Conservation (phyloP, 1,140 invertebrate species). For the Papilio polytes region DNA sequence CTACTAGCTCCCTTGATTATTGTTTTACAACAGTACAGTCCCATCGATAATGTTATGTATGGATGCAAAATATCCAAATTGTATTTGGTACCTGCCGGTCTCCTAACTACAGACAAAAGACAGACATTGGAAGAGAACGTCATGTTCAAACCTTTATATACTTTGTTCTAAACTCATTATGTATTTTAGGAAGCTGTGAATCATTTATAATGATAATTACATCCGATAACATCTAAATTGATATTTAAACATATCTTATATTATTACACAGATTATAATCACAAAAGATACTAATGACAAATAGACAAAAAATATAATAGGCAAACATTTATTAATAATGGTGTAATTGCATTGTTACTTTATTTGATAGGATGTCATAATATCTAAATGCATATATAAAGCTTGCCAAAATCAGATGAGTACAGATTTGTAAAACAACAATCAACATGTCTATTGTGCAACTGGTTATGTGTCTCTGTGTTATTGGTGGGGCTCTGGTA, state of each 20-base stretch:
- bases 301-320: background rate
- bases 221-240: constrained; percentile 28
- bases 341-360: constrained; percentile 7
- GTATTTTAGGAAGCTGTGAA: constrained; percentile 20
- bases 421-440: background rate
- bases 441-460: constrained; percentile 1
- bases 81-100: background rate
- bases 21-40: too few species aligned
- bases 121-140: background rate
- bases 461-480: constrained; percentile 8
- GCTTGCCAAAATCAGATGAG: background rate
- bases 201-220: constrained; percentile 13
- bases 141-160: constrained; percentile 3
- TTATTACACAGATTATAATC: background rate
- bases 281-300: background rate
- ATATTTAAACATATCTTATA: constrained; percentile 17
- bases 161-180: background rate
- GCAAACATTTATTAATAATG: background rate
- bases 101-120: background rate
- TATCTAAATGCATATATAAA: constrained; percentile 16
- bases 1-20: too few species aligned
- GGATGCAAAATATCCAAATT: background rate
- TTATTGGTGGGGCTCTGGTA: constrained; percentile 30
- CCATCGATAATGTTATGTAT: too few species aligned
- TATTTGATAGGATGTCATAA: background rate